Evolutionary conservation across 2,797 vertebrate species (phyloP).

Genomic region (Odontamblyopus rebecca): DNA sequence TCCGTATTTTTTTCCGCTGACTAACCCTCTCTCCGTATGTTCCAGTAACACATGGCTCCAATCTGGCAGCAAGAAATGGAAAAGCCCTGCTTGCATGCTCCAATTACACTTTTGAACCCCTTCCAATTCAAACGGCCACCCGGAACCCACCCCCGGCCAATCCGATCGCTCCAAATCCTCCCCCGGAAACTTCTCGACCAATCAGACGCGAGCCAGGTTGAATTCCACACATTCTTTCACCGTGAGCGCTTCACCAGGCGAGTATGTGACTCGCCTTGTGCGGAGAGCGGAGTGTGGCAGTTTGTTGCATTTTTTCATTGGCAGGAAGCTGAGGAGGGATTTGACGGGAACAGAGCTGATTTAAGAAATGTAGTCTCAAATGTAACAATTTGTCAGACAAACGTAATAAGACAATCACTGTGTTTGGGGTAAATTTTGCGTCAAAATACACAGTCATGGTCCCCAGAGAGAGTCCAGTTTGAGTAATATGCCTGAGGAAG

Average conservation of each 20-base stretch:
- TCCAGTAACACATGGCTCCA: conserved; percentile 8
- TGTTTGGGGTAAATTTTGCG: not conserved
- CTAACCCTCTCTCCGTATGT: not conserved
- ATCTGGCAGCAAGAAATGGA: not conserved
- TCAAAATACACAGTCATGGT: not conserved
- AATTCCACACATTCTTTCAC: not conserved
- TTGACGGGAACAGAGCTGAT: conserved; percentile 7
- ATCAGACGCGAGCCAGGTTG: not conserved
- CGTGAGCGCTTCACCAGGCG: not conserved
- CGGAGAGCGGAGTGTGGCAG: not conserved
- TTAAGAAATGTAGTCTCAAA: not conserved
- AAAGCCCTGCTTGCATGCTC: not conserved
- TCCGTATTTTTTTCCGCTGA: not conserved
- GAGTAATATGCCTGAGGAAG: no score
- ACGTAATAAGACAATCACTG: not conserved
- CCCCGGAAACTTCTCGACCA: not conserved
- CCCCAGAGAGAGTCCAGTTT: not conserved
- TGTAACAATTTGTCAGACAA: not conserved
- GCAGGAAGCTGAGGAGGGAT: conserved; percentile 8
- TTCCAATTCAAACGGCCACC: not conserved
- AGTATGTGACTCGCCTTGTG: not conserved
- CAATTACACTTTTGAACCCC: not conserved
- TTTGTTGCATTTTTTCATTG: not conserved
- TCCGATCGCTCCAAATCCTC: not conserved
- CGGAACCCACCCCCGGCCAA: not conserved